Base-by-base conservation (phyloP, 2,113 vertebrate genomes). In the Apeltes quadracus region DNA sequence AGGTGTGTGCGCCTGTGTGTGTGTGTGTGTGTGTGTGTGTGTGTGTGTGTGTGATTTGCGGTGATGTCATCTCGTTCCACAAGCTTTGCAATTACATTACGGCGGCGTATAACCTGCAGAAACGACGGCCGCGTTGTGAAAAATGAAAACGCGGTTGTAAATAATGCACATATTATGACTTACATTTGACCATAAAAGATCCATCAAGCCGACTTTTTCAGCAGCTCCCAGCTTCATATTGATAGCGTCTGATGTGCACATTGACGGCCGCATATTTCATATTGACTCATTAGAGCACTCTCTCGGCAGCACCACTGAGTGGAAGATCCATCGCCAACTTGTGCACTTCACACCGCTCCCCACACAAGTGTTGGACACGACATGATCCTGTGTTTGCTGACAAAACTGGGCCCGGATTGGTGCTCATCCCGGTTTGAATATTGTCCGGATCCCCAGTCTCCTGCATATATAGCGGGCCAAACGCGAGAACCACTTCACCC, bases 401-500 rank as follows among this genome's bases (percentile, higher is more conserved):
- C 38, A 22, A 55, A 64, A 62, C 15, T 57, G 27, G 18, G 46
- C 57, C 48, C 27, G 46, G 13, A 25, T 78, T 75, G 16, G 22
- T 20, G 48, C 10, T 44, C 46, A 69, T 36, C 8, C 27, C 18
- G 27, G 3, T 2, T 41, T 4, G 43, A 62, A 58, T 29, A 54
- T 20, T 9, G 4, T 15, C 44, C 22, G 61, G 68, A 36, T 61
- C 59, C 59, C 46, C 43, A 48, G 55, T 3, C 1, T 44, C 25
- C 50, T 18, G 2, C 29, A 15, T 1, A 8, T 46, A 10, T 44
- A 65, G 41, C 43, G 46, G 44, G 34, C 56, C 41, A 11, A n/a
- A n/a, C 29, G 29, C 14, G 51, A 77, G 61, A 32, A 75, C 15
- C 75, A 73, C 81, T 81, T 73, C 76, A 70, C 25, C 75, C 66